Conservation (phyloP, 2,113 vertebrate genomes). For the Deroptyus accipitrinus region DNA sequence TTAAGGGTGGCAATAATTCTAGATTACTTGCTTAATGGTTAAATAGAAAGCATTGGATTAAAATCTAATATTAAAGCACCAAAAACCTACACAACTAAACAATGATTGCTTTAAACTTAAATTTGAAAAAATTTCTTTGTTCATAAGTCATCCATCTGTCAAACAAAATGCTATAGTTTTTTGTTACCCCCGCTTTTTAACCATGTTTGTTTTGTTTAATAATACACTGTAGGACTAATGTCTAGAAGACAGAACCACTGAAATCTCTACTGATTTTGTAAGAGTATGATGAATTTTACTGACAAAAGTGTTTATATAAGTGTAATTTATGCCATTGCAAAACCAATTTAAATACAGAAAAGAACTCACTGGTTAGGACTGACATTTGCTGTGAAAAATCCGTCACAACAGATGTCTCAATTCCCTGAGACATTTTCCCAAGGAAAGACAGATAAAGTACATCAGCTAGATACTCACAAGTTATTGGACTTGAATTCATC, state of each 20-base stretch:
- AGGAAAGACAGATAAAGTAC: neutral
- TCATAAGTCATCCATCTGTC: neutral
- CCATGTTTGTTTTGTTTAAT: neutral
- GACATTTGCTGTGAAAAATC: neutral
- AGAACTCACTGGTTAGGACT: neutral
- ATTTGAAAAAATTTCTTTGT: neutral
- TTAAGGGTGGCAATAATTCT: neutral
- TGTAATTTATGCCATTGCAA: neutral
- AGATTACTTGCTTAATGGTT: neutral
- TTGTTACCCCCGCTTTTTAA: neutral
- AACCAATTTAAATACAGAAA: neutral
- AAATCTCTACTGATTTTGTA: neutral
- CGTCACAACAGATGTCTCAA: neutral
- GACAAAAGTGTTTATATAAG: neutral
- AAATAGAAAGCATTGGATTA: neutral
- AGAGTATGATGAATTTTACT: neutral
- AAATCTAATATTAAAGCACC: neutral
- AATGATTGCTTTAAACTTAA: neutral
- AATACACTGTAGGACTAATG: neutral
- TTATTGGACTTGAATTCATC: neutral
- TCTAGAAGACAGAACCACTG: neutral
- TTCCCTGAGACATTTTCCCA: neutral
- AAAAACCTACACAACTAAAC: neutral
- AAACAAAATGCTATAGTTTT: neutral
- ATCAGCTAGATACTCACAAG: neutral